Evolutionary conservation across 1,140 invertebrate species (phyloP), one percentile per base, ranked within the genome.

Genomic region (Lycorma delicatula): DNA sequence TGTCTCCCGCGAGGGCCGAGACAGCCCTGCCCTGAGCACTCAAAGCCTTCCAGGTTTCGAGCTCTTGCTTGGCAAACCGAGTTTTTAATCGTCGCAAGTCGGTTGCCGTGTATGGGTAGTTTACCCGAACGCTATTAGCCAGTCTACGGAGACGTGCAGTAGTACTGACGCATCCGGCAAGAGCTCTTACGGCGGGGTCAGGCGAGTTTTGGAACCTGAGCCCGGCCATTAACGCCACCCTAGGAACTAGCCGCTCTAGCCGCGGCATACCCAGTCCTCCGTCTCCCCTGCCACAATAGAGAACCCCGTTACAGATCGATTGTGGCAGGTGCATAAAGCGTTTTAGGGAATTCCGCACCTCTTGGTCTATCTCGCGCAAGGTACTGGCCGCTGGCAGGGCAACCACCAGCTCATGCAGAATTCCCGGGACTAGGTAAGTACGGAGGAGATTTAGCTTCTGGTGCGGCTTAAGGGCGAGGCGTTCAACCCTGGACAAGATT

Each of bases 391-490:
- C 22, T 22, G 55, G 41, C 3, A 41, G n/a, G 16, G 11, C n/a
- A 25, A 31, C 20, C 4, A 22, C 13, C 3, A 58, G 56, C 23
- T 25, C 22, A 31, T 38, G 38, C 3, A 47, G 49, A 13, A 7
- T 41, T 20, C 51, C 25, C 2, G 57, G 57, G 16, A 48, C 27
- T 34, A 59, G 51, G 36, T 54, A 59, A 5, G n/a, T 36, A 1
- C 46, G 34, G 0, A 63, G 29, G 12, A 61, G 3, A 25, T 38
- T 13, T 1, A 63, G 2, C 34, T 52, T 58, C 34, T 58, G 56
- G 13, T 7, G n/a, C 7, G 56, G 47, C 18, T 58, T 58, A n/a
- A 58, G 56, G 27, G 29, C n/a, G 6, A 53, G 22, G 5, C 16
- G 20, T 38, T 36, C 23, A 1, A 59, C 3, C 11, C 27, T 56